A percentile compares a stretch with the other conserved stretches of the same genome.
phyloP scores from a whole-genome alignment of 2,888 invertebrate species.

The Anorthoa munda region DNA sequence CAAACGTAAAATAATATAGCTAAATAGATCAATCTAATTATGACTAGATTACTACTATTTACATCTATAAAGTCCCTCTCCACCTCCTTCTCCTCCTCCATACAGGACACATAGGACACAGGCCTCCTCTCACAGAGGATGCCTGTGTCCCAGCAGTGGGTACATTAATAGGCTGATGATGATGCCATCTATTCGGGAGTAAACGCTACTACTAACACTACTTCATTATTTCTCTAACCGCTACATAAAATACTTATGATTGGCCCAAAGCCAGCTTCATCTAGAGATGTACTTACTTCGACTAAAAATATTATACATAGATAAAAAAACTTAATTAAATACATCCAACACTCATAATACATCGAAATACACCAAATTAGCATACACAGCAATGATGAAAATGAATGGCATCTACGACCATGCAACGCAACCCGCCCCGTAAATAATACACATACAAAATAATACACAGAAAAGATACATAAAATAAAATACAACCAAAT shows the following conservation, averaged over 20 bases:
- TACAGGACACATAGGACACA: no score
- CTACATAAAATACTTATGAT: constrained; percentile 4
- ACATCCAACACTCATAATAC: constrained; percentile 58
- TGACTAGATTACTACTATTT: constrained; percentile 11
- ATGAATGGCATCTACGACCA: constrained; percentile 67
- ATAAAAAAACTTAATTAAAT: constrained; percentile 14
- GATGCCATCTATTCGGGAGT: background rate
- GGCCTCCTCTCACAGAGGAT: no score
- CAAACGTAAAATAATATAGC: background rate
- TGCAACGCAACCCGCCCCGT: constrained; percentile 52
- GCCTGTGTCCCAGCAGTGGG: no score
- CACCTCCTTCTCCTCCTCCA: no score
- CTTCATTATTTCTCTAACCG: background rate
- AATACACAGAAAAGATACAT: constrained; percentile 49
- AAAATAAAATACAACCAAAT: constrained; percentile 46
- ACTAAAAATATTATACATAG: constrained; percentile 12
- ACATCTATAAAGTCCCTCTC: no score
- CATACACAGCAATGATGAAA: constrained; percentile 64
- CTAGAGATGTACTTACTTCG: constrained; percentile 4
- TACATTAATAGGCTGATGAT: no score
- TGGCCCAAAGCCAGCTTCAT: background rate
- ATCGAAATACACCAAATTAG: constrained; percentile 60
- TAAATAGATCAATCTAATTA: background rate
- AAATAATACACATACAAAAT: constrained; percentile 54
- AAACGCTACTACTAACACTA: constrained; percentile 17